phyloP scores from a whole-genome alignment of 2,113 vertebrate species.

The Pteropus alecto region DNA sequence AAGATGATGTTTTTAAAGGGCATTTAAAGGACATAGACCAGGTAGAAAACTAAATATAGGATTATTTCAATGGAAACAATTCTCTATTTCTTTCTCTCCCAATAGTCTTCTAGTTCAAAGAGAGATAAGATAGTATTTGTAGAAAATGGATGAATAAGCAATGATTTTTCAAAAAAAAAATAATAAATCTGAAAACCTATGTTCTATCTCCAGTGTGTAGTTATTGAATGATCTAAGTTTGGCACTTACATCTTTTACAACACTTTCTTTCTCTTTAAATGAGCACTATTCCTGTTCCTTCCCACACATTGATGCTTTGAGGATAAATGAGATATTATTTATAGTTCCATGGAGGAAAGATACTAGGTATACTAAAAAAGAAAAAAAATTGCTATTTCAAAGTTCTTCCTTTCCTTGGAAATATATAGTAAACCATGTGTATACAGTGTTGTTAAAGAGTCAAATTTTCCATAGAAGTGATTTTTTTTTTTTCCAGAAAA shows the following conservation, averaged over 20 bases:
- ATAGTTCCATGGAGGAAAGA: background rate
- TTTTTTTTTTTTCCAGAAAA: background rate
- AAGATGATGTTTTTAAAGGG: conserved; percentile 6
- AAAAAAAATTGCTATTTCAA: background rate
- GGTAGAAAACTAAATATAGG: background rate
- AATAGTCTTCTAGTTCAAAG: background rate
- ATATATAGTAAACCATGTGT: background rate
- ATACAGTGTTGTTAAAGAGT: background rate
- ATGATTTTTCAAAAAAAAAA: background rate
- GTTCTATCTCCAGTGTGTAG: background rate
- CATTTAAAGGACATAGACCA: conserved; percentile 28
- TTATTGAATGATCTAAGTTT: conserved; percentile 10
- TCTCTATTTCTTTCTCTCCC: conserved; percentile 3
- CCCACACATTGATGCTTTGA: background rate
- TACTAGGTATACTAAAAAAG: background rate
- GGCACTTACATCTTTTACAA: background rate
- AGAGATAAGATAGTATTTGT: background rate
- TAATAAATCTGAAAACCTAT: background rate
- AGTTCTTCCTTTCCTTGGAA: conserved; percentile 24
- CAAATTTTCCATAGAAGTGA: background rate
- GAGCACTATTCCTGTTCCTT: background rate
- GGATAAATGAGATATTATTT: background rate
- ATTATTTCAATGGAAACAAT: conserved; percentile 37
- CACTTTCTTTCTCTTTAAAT: conserved; percentile 35
- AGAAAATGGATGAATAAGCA: background rate